Percentiles rank a stretch among this genome's conserved stretches.
These are phyloP conservation scores for Sericinus montela DNA, from an alignment of 2,888 invertebrate species.

Conservation along the genomic window DNA sequence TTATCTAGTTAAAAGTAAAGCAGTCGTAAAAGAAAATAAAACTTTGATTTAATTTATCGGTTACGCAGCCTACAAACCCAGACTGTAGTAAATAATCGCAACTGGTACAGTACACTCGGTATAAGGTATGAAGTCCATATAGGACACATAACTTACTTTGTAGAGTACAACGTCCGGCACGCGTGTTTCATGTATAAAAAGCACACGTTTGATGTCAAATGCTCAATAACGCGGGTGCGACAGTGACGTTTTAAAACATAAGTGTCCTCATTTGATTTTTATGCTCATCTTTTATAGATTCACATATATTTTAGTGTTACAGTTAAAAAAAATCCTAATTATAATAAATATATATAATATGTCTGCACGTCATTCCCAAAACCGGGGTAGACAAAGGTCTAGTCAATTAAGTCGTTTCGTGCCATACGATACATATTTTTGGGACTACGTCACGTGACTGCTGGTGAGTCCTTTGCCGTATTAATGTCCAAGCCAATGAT, in stretches of 20 bases:
- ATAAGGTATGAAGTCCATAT: neutral
- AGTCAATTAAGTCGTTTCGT: too few species aligned
- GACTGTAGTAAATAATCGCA: neutral
- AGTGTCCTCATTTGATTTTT: constrained; percentile 5
- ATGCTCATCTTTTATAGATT: constrained; percentile 7
- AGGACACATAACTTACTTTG: neutral
- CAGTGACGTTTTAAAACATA: neutral
- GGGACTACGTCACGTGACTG: too few species aligned
- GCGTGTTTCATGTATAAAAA: neutral
- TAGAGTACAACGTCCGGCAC: neutral
- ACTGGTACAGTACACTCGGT: neutral
- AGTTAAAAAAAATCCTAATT: too few species aligned
- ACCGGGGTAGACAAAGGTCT: too few species aligned
- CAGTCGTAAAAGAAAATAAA: neutral
- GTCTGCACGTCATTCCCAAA: neutral
- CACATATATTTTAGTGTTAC: too few species aligned
- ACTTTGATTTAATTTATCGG: neutral
- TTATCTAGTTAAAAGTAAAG: too few species aligned
- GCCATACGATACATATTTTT: too few species aligned
- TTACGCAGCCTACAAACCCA: neutral
- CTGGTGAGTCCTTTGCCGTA: too few species aligned
- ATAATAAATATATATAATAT: too few species aligned
- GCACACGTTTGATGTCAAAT: neutral
- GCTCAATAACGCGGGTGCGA: neutral
- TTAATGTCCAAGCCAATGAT: too few species aligned